Base-by-base conservation (phyloP, 2,113 vertebrate genomes). In the Shinisaurus crocodilurus region DNA sequence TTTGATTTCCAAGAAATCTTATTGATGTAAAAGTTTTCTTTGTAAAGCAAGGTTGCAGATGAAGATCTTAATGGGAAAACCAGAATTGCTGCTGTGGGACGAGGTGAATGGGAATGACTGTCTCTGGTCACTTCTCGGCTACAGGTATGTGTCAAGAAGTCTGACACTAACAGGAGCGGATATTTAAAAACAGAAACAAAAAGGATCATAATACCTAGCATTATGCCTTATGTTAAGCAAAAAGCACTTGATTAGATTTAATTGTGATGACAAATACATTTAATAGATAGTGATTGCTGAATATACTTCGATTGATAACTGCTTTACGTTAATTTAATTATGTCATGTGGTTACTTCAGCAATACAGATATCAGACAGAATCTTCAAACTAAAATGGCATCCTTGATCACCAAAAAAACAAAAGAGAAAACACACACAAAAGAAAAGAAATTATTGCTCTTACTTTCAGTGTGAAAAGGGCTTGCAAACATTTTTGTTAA, bases 401-500 rank as follows among this genome's bases (percentile, higher is more conserved):
- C 96, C 95, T 95, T 20, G 1, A 96, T 96, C 96, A 96, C 94
- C 43, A 91, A 93, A 95, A 88, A 27, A 37, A 57, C 48, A 60
- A 69, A 85, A n/a, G 1, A 72, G 48, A 20, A 70, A 50, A 48
- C 27, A 81, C 18, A 57, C 32, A 75, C 2, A 75, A 60, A 32
- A 40, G n/a, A 83, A 96, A 95, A 94, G 75, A 70, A 86, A 95
- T 92, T 95, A 97, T 96, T 97, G 96, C 97, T 98, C 97, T 96
- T 98, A 98, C 97, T 98, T 97, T 91, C 94, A 95, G 95, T 97
- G 97, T 98, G 97, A 97, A 98, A 98, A 97, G 97, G 98, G 97
- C 98, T 98, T 97, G 98, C 97, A 98, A 99, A 99, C 98, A 98
- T 98, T 98, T 98, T 98, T 98, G 98, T 99, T 99, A 99, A 99